Evolutionary conservation across 2,113 vertebrate genomes (phyloP).

Genomic region (Menura novaehollandiae): DNA sequence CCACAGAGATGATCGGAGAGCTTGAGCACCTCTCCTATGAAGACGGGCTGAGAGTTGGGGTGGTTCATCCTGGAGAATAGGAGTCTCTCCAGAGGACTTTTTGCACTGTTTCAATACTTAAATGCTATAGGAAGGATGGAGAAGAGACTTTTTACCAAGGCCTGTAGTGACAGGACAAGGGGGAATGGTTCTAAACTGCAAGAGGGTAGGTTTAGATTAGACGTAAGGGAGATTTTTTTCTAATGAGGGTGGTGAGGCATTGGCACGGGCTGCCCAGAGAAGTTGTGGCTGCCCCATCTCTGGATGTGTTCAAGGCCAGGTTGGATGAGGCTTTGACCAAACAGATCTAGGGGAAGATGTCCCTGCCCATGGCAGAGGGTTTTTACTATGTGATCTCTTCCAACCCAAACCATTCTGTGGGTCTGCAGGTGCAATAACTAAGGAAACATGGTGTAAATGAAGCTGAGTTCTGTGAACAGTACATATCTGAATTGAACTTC

Average conservation of each 20-base stretch:
- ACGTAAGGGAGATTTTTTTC: fast-evolving
- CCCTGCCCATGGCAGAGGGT: not conserved
- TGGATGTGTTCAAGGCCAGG: not conserved
- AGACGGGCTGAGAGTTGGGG: not conserved
- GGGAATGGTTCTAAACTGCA: not conserved
- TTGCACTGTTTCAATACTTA: not conserved
- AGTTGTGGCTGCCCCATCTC: fast-evolving
- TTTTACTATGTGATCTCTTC: not conserved
- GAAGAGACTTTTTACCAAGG: not conserved
- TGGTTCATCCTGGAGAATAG: not conserved
- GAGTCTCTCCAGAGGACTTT: not conserved
- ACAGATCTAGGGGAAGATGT: not conserved
- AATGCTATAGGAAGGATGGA: not conserved
- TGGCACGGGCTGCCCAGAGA: not conserved
- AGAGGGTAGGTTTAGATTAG: not conserved
- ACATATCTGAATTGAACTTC: not conserved
- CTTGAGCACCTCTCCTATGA: fast-evolving
- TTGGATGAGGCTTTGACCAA: not conserved
- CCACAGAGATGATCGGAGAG: fast-evolving
- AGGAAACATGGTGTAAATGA: not conserved
- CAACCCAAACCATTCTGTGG: not conserved
- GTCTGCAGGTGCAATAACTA: not conserved
- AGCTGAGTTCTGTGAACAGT: not conserved
- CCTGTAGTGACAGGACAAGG: not conserved
- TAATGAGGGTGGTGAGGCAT: not conserved